Conservation (phyloP, 2,888 invertebrate species). For the Agonum fuliginosum region DNA sequence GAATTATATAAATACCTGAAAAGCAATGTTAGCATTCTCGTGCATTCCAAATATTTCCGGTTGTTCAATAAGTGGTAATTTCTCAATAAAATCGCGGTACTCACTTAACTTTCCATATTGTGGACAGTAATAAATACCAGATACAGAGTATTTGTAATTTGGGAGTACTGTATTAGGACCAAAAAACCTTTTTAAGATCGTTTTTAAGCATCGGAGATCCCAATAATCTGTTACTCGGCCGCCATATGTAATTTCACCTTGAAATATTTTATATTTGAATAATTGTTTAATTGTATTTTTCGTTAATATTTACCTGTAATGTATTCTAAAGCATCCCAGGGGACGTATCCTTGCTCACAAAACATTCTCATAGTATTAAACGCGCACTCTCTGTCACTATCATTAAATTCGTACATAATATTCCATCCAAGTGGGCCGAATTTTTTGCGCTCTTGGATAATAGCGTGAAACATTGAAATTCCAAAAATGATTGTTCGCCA, state of each 20-base stretch:
- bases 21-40: constrained; percentile 92
- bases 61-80: constrained; percentile 85
- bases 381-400: constrained; percentile 93
- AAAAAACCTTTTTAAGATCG: constrained; percentile 87
- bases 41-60: constrained; percentile 97
- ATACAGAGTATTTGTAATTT: constrained; percentile 81
- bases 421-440: constrained; percentile 96
- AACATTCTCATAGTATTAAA: constrained; percentile 91
- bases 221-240: constrained; percentile 95
- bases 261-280: constrained; percentile 65
- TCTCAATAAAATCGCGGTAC: constrained; percentile 83
- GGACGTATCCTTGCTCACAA: constrained; percentile 80
- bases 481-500: constrained; percentile 88
- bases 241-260: constrained; percentile 94
- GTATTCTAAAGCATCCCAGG: constrained; percentile 93
- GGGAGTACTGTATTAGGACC: constrained; percentile 80
- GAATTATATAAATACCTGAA: constrained; percentile 76
- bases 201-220: constrained; percentile 91
- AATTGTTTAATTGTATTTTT: too few species aligned
- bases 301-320: too few species aligned
- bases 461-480: constrained; percentile 93
- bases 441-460: constrained; percentile 93
- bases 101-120: constrained; percentile 77
- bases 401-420: constrained; percentile 94
- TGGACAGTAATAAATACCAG: constrained; percentile 88